Base-by-base conservation (phyloP, 1,140 invertebrate genomes). In the Heliothis virescens region DNA sequence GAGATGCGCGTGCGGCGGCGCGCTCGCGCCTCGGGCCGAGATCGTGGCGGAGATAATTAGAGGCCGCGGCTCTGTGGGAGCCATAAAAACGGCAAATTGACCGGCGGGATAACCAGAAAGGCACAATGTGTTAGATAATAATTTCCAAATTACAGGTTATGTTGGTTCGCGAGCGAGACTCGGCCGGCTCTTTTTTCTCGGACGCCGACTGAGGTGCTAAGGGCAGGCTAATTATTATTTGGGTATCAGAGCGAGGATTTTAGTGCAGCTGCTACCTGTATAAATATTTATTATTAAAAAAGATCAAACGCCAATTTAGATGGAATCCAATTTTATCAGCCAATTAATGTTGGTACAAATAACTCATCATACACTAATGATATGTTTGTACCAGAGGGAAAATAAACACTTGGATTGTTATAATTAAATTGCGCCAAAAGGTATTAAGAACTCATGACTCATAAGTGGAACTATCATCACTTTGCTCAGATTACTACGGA, bases 121-220 rank as follows among this genome's bases (percentile, higher is more conserved):
- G 91, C 92, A 94, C 91, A 94, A 94, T 94, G 93, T 94, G 93
- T 94, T 94, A 94, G 93, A 94, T 94, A 94, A 94, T 94, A 94
- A 94, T 94, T 94, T 94, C 92, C 92, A 94, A 94, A 94, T 94
- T 94, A 94, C 91, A 94, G 91, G 93, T 93, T 94, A 87, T 90
- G 91, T 90, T 88, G 85, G 90, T 93, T 92, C 88, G 93, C 91
- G 89, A 90, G 90, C 91, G 91, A 91, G 89, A 83, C 85, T 88
- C 88, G 88, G 79, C 88, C 83, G 80, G 85, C 80, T 89, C 86
- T 90, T 93, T 94, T 94, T 93, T 92, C 89, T 89, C 83, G 85
- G 69, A 84, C 85, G 85, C 90, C 88, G 89, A 89, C 91, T 86
- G 89, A 94, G 93, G 91, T 94, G 93, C 93, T 94, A 94, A 94